Evolutionary conservation across 2,113 vertebrate species (phyloP).

Genomic region (Aplodontia rufa): DNA sequence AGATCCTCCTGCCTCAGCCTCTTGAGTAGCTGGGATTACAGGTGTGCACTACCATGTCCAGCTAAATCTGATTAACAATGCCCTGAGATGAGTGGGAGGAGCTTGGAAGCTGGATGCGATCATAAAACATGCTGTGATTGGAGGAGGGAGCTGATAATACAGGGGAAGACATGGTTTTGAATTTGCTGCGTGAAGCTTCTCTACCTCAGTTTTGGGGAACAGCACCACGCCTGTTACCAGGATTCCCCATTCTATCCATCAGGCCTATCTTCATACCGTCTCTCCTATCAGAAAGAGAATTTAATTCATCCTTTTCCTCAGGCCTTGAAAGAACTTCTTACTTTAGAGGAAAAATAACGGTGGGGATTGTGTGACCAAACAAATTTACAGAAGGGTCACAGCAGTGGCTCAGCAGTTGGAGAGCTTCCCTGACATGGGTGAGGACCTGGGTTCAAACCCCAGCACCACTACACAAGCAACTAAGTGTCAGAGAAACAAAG

Average conservation of each 20-base stretch:
- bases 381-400: too few relatives aligned
- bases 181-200: neutral
- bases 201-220: neutral
- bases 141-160: accelerated
- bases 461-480: too few relatives aligned
- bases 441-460: too few relatives aligned
- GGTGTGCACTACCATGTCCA: too few relatives aligned
- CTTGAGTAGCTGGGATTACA: too few relatives aligned
- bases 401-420: too few relatives aligned
- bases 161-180: neutral
- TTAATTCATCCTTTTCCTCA: slow-evolving; percentile 54
- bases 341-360: neutral
- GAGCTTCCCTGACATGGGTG: too few relatives aligned
- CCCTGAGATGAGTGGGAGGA: too few relatives aligned
- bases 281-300: slow-evolving; percentile 22
- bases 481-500: too few relatives aligned
- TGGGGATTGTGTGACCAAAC: neutral
- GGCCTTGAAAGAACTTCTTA: slow-evolving; percentile 1
- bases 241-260: neutral
- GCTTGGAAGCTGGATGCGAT: neutral
- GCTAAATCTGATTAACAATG: neutral
- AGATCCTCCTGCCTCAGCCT: too few relatives aligned
- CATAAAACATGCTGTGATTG: neutral
- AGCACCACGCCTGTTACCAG: slow-evolving; percentile 42
- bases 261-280: slow-evolving; percentile 23